Evolutionary conservation across 2,113 vertebrate species (phyloP), one percentile per base, ranked within the genome.

Genomic region (Alces alces): DNA sequence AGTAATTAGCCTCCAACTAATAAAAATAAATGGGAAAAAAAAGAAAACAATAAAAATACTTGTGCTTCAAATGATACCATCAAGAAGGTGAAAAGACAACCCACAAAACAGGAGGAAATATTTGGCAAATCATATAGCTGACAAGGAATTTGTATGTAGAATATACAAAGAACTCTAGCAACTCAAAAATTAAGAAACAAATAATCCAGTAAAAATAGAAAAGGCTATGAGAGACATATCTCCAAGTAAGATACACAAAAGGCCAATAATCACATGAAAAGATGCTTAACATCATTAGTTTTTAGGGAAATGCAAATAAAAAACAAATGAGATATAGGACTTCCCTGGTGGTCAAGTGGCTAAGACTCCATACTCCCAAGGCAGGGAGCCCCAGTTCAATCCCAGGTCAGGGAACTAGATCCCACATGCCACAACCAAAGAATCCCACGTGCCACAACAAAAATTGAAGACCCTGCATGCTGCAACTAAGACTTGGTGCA

Each of bases 11-110:
- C n/a, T n/a, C n/a, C n/a, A n/a, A n/a, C n/a, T n/a, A n/a, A n/a
- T n/a, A n/a, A n/a, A n/a, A n/a, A n/a, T n/a, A n/a, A n/a, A n/a
- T n/a, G n/a, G n/a, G n/a, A n/a, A n/a, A n/a, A n/a, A n/a, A n/a
- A n/a, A n/a, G n/a, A n/a, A n/a, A n/a, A n/a, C n/a, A n/a, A n/a
- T 58, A 78, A 92, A 86, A 97, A 90, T 13, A 39, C 60, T 78
- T 78, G 11, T 58, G 45, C 11, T 55, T 82, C 78, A 96, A 80
- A 82, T 80, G 28, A 73, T 89, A 66, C 7, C 23, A 97, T 64
- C 36, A 91, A 94, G 60, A 64, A 58, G 85, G 30, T 61, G 52
- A 61, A 90, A 58, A 78, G 14, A 87, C 64, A 93, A 43, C 15
- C 16, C 27, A 79, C 2, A 91, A 30, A 93, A 88, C 54, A 10